A percentile compares a stretch with the other conserved stretches of the same genome.
Conservation (phyloP, 2,797 vertebrate genomes). For the Argentina silus region DNA sequence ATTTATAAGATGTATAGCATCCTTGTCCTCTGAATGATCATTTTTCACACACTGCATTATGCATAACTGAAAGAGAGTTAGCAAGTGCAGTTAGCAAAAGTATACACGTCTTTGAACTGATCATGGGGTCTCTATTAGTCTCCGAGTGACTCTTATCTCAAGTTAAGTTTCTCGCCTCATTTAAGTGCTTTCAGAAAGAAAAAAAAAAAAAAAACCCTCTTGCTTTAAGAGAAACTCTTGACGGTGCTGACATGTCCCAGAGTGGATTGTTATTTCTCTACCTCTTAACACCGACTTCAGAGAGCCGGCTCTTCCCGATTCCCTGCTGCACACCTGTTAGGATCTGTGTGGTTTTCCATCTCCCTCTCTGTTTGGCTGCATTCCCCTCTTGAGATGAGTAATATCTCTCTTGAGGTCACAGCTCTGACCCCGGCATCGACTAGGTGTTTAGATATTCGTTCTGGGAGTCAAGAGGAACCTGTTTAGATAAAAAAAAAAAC, state of each 20-base stretch:
- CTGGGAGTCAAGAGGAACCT: not conserved
- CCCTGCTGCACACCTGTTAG: conserved; percentile 32
- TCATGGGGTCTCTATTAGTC: too few relatives aligned
- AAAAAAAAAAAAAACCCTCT: conserved; percentile 35
- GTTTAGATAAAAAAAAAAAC: conserved; percentile 26
- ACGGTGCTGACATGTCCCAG: conserved; percentile 48
- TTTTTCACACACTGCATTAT: too few relatives aligned
- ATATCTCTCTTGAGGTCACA: conserved; percentile 41
- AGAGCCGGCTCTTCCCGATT: conserved; percentile 41
- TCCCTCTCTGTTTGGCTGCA: conserved; percentile 29
- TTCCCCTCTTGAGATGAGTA: conserved; percentile 41
- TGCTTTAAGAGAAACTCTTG: conserved; percentile 48
- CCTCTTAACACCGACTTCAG: conserved; percentile 63
- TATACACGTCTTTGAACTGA: too few relatives aligned
- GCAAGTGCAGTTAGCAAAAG: too few relatives aligned
- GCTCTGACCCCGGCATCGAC: conserved; percentile 28
- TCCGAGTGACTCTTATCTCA: too few relatives aligned
- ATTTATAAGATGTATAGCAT: too few relatives aligned
- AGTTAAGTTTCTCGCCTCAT: too few relatives aligned
- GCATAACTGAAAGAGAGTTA: too few relatives aligned
- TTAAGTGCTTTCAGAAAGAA: too few relatives aligned
- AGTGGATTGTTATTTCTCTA: conserved; percentile 65
- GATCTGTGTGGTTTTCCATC: conserved; percentile 33
- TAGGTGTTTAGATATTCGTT: too few relatives aligned
- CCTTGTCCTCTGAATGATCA: too few relatives aligned